phyloP scores from a whole-genome alignment of 92 coral and sea anemone genomes.

The Siderastrea radians region DNA sequence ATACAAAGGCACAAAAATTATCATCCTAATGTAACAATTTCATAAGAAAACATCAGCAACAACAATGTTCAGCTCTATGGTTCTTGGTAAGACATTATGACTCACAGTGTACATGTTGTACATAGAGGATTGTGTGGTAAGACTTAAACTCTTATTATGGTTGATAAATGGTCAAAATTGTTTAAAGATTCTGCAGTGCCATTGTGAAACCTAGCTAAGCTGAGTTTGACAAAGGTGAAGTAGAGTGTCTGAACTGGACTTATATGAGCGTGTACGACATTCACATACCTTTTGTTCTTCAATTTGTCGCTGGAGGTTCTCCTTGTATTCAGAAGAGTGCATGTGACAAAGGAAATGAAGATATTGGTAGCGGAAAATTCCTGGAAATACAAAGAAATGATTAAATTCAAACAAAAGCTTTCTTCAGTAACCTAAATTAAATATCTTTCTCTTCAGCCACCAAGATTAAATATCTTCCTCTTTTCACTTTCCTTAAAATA shows the following conservation, averaged over 20 bases:
- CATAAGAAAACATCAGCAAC: background rate
- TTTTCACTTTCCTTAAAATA: background rate
- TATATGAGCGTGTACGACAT: background rate
- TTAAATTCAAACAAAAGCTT: background rate
- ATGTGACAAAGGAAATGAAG: constrained; percentile 88
- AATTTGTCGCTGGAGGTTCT: constrained; percentile 80
- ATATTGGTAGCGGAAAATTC: constrained; percentile 79
- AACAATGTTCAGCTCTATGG: too few relatives aligned
- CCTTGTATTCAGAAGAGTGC: constrained; percentile 84
- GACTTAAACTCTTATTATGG: too few relatives aligned
- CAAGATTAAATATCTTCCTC: background rate
- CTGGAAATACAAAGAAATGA: constrained; percentile 29
- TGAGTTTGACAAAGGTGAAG: background rate
- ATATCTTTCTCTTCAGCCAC: background rate
- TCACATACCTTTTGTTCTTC: constrained; percentile 75
- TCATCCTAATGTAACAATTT: background rate
- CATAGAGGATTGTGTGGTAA: too few relatives aligned
- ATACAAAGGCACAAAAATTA: background rate
- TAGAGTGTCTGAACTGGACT: background rate
- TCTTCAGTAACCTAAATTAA: too few relatives aligned
- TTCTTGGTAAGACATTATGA: too few relatives aligned
- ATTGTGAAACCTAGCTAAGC: too few relatives aligned
- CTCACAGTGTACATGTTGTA: too few relatives aligned
- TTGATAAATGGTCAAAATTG: too few relatives aligned
- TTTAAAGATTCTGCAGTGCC: too few relatives aligned